Conservation (phyloP, 2,888 invertebrate genomes). For the Stenotaenia linearis region DNA sequence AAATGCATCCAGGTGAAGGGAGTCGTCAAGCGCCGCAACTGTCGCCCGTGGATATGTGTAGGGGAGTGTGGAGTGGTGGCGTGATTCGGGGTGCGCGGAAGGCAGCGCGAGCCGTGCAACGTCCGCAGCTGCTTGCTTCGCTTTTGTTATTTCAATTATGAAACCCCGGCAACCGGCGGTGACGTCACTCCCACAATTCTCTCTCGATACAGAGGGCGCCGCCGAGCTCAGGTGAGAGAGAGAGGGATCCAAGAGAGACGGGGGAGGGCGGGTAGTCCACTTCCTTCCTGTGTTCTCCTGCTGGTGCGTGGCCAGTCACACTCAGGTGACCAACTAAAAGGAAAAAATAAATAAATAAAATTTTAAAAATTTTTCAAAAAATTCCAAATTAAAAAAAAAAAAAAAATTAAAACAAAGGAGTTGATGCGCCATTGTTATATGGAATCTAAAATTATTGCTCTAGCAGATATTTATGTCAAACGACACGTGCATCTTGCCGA, state of each 20-base stretch:
- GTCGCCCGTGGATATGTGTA: constrained; percentile 3
- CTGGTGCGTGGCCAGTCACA: constrained; percentile 21
- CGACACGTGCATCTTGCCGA: not conserved
- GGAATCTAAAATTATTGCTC: not conserved
- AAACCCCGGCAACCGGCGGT: constrained; percentile 32
- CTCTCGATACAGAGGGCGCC: not conserved
- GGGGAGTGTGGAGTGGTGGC: constrained; percentile 11
- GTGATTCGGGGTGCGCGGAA: constrained; percentile 2
- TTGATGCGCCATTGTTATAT: not conserved
- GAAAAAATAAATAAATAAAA: not conserved
- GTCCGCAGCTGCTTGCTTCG: constrained; percentile 31
- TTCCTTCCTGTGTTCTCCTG: not conserved
- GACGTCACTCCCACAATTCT: constrained; percentile 29
- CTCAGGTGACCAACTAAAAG: not conserved
- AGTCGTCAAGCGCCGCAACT: not conserved
- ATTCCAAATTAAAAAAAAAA: not conserved
- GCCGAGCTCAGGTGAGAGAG: not conserved
- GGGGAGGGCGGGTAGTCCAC: not conserved
- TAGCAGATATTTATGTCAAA: not conserved
- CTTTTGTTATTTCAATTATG: constrained; percentile 33
- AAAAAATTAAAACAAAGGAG: no score
- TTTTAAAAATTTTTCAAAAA: not conserved
- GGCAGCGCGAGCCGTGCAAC: constrained; percentile 24
- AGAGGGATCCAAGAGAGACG: not conserved
- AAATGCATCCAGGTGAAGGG: constrained; percentile 32